These are phyloP conservation scores for Mesoligia furuncula DNA, from an alignment of 2,888 invertebrate species.

Conservation along the genomic window DNA sequence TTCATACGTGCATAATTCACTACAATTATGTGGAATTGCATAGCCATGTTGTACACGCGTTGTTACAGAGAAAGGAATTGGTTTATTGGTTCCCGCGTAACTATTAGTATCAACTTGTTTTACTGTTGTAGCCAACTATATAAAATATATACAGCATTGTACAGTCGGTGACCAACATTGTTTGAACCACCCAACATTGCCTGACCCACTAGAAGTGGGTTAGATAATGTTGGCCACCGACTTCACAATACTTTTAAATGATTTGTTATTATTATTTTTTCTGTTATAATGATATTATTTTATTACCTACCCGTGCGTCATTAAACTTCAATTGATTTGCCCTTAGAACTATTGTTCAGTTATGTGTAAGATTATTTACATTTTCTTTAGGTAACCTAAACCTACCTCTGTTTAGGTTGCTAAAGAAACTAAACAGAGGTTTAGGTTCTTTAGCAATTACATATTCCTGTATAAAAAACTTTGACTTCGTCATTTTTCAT, in stretches of 20 bases:
- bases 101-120: constrained; percentile 7
- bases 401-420: not conserved
- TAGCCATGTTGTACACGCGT: constrained; percentile 42
- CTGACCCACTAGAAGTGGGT: too few relatives aligned
- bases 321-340: not conserved
- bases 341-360: not conserved
- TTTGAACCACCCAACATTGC: too few relatives aligned
- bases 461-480: not conserved
- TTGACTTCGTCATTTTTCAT: not conserved
- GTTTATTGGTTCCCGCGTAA: constrained; percentile 23
- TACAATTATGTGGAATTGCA: constrained; percentile 53
- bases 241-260: constrained; percentile 2
- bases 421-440: too few relatives aligned
- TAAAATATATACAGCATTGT: not conserved
- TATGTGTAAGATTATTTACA: not conserved
- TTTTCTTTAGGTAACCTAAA: not conserved
- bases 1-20: constrained; percentile 53
- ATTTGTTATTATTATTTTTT: not conserved
- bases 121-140: constrained; percentile 13
- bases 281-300: not conserved
- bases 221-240: too few relatives aligned
- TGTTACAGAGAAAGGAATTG: constrained; percentile 48
- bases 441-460: not conserved
- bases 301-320: not conserved
- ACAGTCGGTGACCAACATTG: too few relatives aligned